Evolutionary conservation across 2,113 vertebrate genomes (phyloP).

Genomic region (Daubentonia madagascariensis): DNA sequence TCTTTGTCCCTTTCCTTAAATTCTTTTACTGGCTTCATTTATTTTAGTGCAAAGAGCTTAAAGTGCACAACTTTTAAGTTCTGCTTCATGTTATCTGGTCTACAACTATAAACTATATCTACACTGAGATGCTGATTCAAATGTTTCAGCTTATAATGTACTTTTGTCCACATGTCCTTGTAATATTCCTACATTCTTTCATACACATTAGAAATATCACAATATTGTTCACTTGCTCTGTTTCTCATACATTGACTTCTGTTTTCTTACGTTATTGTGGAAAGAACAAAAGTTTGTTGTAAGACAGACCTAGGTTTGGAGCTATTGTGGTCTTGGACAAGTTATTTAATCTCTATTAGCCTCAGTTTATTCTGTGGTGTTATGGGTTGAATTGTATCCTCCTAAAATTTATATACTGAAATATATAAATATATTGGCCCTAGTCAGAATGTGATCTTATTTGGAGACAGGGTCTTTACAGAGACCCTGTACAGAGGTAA

Average conservation of each 20-base stretch:
- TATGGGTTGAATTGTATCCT: not conserved
- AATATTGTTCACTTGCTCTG: not conserved
- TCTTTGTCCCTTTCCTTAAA: not conserved
- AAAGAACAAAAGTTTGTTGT: not conserved
- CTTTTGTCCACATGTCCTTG: not conserved
- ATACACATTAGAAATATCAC: not conserved
- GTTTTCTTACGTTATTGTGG: not conserved
- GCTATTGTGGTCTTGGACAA: not conserved
- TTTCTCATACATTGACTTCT: not conserved
- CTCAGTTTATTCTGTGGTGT: not conserved
- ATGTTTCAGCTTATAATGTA: not conserved
- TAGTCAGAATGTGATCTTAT: not conserved
- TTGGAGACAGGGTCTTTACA: not conserved
- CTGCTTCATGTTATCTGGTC: not conserved
- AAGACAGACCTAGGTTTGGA: not conserved
- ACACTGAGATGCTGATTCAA: not conserved
- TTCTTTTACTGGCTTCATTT: not conserved
- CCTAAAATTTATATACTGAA: not conserved
- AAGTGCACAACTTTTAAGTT: not conserved
- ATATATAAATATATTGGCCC: not conserved
- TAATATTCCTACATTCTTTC: not conserved
- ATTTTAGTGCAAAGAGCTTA: not conserved
- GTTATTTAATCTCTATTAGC: not conserved
- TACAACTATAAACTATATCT: not conserved
- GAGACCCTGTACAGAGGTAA: not conserved